Base-by-base conservation (phyloP, 2,797 vertebrate genomes). In the Cyclura pinguis region DNA sequence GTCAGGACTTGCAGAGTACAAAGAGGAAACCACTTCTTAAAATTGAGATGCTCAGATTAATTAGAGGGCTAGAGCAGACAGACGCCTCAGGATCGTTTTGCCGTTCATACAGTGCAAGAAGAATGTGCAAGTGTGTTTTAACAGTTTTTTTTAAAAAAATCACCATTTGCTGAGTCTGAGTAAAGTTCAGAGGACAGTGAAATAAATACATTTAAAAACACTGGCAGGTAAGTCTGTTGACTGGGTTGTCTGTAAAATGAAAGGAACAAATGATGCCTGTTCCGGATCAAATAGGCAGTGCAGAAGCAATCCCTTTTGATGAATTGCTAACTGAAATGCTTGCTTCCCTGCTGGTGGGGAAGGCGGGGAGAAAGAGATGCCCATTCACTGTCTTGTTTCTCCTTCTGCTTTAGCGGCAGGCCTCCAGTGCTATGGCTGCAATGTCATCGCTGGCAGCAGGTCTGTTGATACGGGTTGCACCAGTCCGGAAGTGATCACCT, bases 361-460 rank as follows among this genome's bases (percentile, higher is more conserved):
- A 10, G 50, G 50, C 6, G 6, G 59, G 22, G 10, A 22, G 57
- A 12, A 35, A 42, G 32, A 57, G 1, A 9, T n/a, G 55, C 42
- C 50, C 52, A 80, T 22, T 52, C 22, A 80, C 62, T 3, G 10
- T 81, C 74, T n/a, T 1, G 6, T 4, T 47, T 90, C 74, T 92
- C 16, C 10, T 52, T 89, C 73, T 93, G 13, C 38, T 89, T 83
- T 83, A 99, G 98, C 96, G 76, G 95, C 96, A 0, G 98, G 97
- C 12, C 98, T 99, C 87, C 98, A 98, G 97, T 99, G 98, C 90
- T 99, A 98, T 78, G 98, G 98, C 97, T 99, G 98, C 96, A 99
- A 99, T 93, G 97, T 99, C 90, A 96, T 99, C 83, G 97, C 98
- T 42, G 98, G 98, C 74, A 97, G 98, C 96, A 97, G 97, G 90